Conservation (phyloP, 2,888 invertebrate species). For the Carabus problematicus region DNA sequence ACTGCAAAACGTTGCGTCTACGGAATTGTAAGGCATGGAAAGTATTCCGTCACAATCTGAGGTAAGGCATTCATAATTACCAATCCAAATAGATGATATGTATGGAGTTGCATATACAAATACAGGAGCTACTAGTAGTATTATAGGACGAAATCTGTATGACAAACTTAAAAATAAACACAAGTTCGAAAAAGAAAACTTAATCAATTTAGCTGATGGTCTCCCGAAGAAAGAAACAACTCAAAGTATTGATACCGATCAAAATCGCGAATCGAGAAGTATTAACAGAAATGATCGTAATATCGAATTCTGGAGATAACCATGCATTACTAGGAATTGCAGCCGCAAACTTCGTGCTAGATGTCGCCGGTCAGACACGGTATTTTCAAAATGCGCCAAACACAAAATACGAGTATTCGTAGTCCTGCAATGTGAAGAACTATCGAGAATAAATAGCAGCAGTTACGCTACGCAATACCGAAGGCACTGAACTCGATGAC, state of each 20-base stretch:
- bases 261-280: neutral
- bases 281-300: neutral
- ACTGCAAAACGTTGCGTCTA: too few relatives aligned
- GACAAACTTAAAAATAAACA: neutral
- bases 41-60: neutral
- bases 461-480: too few relatives aligned
- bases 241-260: neutral
- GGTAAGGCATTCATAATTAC: neutral
- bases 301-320: constrained; percentile 1
- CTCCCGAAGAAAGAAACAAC: constrained; percentile 1
- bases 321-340: neutral
- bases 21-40: neutral
- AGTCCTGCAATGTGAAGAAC: too few relatives aligned
- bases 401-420: too few relatives aligned
- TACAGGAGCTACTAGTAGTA: too few relatives aligned
- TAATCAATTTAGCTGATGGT: neutral
- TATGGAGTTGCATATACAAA: too few relatives aligned
- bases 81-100: too few relatives aligned
- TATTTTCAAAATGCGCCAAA: too few relatives aligned
- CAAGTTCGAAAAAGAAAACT: neutral
- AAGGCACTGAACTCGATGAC: too few relatives aligned
- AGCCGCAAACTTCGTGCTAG: neutral
- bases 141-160: too few relatives aligned
- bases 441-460: neutral
- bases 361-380: neutral